A percentile compares a stretch with the other conserved stretches of the same genome.
phyloP scores from a whole-genome alignment of 2,888 invertebrate genomes.

The Suillia variegata region DNA sequence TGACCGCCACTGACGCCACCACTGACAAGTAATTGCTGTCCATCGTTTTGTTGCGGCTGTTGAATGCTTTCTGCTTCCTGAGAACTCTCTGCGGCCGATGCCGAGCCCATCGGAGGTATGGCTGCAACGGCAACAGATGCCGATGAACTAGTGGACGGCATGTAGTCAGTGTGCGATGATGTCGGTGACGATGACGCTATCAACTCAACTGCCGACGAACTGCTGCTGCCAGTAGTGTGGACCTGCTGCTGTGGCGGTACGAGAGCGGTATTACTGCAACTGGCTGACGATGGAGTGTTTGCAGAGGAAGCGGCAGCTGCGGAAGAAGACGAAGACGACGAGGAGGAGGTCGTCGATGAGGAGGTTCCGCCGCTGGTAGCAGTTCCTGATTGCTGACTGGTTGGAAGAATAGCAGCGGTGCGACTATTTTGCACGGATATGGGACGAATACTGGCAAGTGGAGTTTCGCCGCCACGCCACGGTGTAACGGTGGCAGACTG shows the following conservation, averaged over 20 bases:
- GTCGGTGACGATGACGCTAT: conserved; percentile 71
- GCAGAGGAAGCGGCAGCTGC: conserved; percentile 39
- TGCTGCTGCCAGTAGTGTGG: conserved; percentile 62
- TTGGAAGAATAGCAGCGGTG: conserved; percentile 80
- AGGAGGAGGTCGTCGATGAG: conserved; percentile 41
- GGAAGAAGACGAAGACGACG: conserved; percentile 57
- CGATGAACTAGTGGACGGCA: conserved; percentile 79
- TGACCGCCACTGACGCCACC: conserved; percentile 62
- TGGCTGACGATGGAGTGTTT: conserved; percentile 38
- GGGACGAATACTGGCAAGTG: conserved; percentile 89
- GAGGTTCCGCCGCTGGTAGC: conserved; percentile 42
- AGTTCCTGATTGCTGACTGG: conserved; percentile 60
- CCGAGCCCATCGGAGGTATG: conserved; percentile 67
- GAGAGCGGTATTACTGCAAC: conserved; percentile 61
- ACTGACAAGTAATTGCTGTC: conserved; percentile 50
- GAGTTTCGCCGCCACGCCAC: conserved; percentile 80
- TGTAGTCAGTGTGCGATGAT: conserved; percentile 80
- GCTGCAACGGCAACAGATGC: conserved; percentile 68
- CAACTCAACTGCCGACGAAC: conserved; percentile 64
- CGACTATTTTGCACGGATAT: conserved; percentile 77
- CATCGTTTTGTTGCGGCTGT: conserved; percentile 56
- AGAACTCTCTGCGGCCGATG: conserved; percentile 61
- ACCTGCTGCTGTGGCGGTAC: conserved; percentile 70
- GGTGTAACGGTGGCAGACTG: conserved; percentile 66
- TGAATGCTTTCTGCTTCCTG: conserved; percentile 61